These are phyloP conservation scores for Corythoichthys haematopterus DNA, from an alignment of 2,113 vertebrate species.

Conservation along the genomic window DNA sequence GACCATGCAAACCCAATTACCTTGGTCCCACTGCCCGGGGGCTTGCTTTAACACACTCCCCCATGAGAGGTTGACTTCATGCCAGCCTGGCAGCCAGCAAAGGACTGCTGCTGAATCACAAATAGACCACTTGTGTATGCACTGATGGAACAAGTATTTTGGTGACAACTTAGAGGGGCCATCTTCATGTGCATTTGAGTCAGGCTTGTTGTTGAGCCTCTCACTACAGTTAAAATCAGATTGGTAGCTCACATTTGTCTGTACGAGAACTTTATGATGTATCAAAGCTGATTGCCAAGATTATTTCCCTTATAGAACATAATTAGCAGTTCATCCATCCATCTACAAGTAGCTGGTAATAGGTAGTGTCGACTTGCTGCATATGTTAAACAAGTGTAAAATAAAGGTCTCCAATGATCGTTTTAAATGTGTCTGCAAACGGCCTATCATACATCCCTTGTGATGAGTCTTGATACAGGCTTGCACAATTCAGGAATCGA, in stretches of 20 bases:
- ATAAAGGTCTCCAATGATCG: not conserved
- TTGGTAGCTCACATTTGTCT: not conserved
- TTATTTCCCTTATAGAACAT: not conserved
- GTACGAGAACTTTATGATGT: not conserved
- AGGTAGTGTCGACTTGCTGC: not conserved
- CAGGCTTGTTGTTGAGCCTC: not conserved
- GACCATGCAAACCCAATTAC: conserved; percentile 75
- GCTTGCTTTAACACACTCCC: conserved; percentile 61
- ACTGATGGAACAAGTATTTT: conserved; percentile 49
- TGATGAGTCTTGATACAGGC: not conserved
- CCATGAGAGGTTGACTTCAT: conserved; percentile 55
- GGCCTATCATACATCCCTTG: not conserved
- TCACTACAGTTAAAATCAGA: not conserved
- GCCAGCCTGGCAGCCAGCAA: conserved; percentile 63
- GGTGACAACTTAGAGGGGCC: conserved; percentile 58
- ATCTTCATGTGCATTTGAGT: conserved; percentile 15
- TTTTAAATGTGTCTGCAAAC: conserved; percentile 1
- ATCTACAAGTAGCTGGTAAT: not conserved
- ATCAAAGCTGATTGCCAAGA: not conserved
- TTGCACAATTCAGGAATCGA: not conserved
- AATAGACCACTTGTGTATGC: conserved; percentile 67
- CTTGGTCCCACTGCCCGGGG: conserved; percentile 59
- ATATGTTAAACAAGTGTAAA: not conserved
- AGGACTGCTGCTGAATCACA: conserved; percentile 69
- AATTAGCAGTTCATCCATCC: not conserved